Conservation (phyloP, 2,888 invertebrate genomes). For the Lycaena phlaeas region DNA sequence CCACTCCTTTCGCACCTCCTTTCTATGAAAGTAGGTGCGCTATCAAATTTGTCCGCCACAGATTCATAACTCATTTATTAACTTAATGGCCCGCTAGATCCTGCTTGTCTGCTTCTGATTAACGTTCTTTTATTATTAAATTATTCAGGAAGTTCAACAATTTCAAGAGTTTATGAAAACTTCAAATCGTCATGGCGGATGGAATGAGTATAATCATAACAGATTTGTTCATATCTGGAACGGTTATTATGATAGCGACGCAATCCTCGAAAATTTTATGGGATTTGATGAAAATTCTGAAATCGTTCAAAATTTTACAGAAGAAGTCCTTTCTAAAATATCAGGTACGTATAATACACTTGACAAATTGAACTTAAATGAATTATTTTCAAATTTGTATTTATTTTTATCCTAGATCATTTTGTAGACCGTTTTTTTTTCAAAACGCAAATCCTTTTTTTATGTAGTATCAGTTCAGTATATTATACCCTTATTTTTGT, state of each 20-base stretch:
- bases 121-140: slow-evolving; percentile 3
- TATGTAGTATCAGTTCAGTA: too few relatives aligned
- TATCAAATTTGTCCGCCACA: too few relatives aligned
- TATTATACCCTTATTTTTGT: too few relatives aligned
- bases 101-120: too few relatives aligned
- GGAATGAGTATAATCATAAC: slow-evolving; percentile 71
- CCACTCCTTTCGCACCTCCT: too few relatives aligned
- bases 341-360: slow-evolving; percentile 31
- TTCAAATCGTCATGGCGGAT: slow-evolving; percentile 69
- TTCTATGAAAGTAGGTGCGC: too few relatives aligned
- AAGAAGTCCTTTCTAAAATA: slow-evolving; percentile 35
- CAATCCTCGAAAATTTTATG: slow-evolving; percentile 9
- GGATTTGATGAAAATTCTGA: slow-evolving; percentile 15
- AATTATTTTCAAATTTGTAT: too few relatives aligned
- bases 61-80: too few relatives aligned
- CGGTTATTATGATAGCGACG: slow-evolving; percentile 29
- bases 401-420: too few relatives aligned
- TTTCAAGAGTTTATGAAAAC: slow-evolving; percentile 69
- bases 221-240: slow-evolving; percentile 60
- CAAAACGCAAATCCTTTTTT: too few relatives aligned
- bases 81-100: too few relatives aligned
- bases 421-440: background rate
- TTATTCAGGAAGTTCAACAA: slow-evolving; percentile 60
- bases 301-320: slow-evolving; percentile 26
- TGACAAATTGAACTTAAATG: too few relatives aligned